Base-by-base conservation (phyloP, 2,797 vertebrate genomes). In the Threskiornis aethiopicus region DNA sequence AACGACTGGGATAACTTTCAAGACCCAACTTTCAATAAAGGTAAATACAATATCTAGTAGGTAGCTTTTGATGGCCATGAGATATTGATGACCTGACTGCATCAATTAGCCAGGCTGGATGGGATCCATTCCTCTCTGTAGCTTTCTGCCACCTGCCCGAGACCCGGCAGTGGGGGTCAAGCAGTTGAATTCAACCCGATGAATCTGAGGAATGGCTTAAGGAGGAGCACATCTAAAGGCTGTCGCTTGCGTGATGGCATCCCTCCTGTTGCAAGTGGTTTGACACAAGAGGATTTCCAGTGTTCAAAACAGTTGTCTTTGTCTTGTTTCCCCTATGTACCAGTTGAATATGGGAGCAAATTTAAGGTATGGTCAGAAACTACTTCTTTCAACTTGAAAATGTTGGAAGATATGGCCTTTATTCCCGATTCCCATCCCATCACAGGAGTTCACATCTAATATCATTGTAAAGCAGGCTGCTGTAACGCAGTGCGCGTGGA, bases 401-500 rank as follows among this genome's bases (percentile, higher is more conserved):
- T 41, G 21, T 55, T 77, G 55, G 51, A 73, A 72, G 49, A 37
- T 6, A 9, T 0, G 4, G 9, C 35, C 41, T 76, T 82, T 71
- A 31, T 52, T 59, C 51, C 64, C 35, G 37, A 51, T n/a, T 26
- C 10, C 4, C 5, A 18, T 51, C 54, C 79, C 17, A 26, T 39
- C 51, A 4, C n/a, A 54, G 41, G 54, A 49, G 8, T 29, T 80
- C 41, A 35, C 28, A 9, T 65, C 35, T 20, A 16, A 17, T 22
- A 10, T 16, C 39, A 14, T 4, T 55, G 15, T 51, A 41, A 81
- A 44, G 39, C 0, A 20, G 39, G 2, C 17, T 59, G 24, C 29
- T 26, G 28, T 28, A 47, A n/a, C 1, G 4, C 5, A 2, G 15
- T 18, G 39, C 6, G 1, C 0, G 0, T 1, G 29, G 58, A 20